Evolutionary conservation across 1,140 invertebrate species (phyloP).

Genomic region (Drosophila fuyamai): DNA sequence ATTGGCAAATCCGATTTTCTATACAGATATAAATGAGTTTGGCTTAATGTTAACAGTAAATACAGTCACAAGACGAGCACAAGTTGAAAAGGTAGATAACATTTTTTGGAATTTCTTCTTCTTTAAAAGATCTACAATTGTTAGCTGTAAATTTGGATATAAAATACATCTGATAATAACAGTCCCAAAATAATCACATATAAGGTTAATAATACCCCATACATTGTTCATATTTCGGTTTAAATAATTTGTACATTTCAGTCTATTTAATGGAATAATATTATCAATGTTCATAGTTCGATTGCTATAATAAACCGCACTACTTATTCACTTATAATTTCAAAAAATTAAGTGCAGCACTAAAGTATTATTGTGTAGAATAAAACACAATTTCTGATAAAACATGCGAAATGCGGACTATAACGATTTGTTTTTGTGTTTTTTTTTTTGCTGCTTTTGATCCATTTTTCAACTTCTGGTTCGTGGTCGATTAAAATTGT

Average conservation of each 20-base stretch:
- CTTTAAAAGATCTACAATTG: no score
- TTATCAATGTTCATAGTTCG: neutral
- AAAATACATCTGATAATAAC: no score
- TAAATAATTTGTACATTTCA: no score
- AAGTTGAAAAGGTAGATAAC: no score
- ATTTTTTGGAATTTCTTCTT: no score
- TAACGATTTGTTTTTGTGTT: slow-evolving; percentile 6
- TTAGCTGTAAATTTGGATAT: no score
- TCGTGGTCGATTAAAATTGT: slow-evolving; percentile 45
- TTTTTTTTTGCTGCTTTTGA: slow-evolving; percentile 14
- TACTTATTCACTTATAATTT: neutral
- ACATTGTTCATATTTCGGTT: no score
- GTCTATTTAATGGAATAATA: neutral
- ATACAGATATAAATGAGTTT: neutral
- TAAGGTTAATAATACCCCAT: no score
- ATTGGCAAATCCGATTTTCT: neutral
- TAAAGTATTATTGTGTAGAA: slow-evolving; percentile 12
- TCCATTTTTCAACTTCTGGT: slow-evolving; percentile 26
- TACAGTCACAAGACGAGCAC: no score
- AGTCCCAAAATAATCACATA: neutral
- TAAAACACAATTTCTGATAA: slow-evolving; percentile 21
- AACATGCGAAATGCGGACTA: slow-evolving; percentile 15
- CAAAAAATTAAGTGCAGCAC: slow-evolving; percentile 20
- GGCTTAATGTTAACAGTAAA: neutral
- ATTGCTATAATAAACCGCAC: neutral